Conservation (phyloP, 35 echinoderm and acorn worm genomes). For the Hemicentrotus pulcherrimus region DNA sequence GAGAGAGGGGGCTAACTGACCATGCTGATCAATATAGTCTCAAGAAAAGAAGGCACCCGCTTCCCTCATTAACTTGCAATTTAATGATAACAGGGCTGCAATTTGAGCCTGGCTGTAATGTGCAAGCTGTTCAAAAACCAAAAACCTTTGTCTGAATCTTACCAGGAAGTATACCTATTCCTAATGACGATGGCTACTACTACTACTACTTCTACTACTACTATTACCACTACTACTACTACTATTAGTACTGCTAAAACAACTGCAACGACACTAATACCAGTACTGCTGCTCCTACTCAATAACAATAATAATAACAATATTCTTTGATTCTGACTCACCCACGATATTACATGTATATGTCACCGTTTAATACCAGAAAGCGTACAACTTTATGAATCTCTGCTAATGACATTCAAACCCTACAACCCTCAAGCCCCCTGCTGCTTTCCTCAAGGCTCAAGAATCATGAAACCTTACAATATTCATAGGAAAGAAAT, state of each 20-base stretch:
- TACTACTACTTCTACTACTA: background rate
- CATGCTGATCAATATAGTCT: background rate
- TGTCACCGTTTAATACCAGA: too few species aligned
- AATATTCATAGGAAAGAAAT: background rate
- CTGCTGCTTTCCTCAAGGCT: background rate
- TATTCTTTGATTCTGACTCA: too few species aligned
- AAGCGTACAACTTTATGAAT: background rate
- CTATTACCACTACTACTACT: background rate
- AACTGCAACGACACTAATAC: too few species aligned
- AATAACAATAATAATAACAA: too few species aligned
- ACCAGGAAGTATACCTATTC: background rate
- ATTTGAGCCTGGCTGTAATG: background rate
- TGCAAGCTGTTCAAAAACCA: background rate
- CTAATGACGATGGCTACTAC: background rate
- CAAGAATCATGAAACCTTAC: background rate
- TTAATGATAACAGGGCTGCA: background rate
- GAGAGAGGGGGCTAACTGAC: background rate
- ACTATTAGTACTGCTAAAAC: background rate
- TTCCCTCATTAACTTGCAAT: slow-evolving; percentile 2
- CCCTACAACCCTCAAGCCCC: background rate
- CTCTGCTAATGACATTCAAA: background rate
- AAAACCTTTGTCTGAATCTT: background rate
- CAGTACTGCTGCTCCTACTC: too few species aligned
- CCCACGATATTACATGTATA: too few species aligned
- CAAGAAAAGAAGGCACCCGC: background rate